These are phyloP conservation scores for Turritopsis dohrnii DNA, from an alignment of 30 jellyfish, hydroid and myxozoan genomes.

Conservation along the genomic window DNA sequence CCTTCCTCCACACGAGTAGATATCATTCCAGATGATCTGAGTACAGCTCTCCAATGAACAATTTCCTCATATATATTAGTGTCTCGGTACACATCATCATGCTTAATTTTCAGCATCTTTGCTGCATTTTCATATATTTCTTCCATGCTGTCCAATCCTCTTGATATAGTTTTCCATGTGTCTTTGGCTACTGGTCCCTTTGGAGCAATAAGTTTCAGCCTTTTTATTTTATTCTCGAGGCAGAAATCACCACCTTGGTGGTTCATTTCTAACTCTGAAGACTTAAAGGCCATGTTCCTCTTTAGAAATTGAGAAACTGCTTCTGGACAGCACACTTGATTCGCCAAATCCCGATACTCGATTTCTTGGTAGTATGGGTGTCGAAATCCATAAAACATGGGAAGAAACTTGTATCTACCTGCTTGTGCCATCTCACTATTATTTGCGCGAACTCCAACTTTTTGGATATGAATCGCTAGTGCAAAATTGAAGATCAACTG, in stretches of 20 bases:
- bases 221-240: neutral
- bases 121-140: neutral
- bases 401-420: neutral
- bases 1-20: neutral
- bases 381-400: slow-evolving; percentile 7
- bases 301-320: neutral
- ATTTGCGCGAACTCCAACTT: neutral
- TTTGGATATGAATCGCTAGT: slow-evolving; percentile 2
- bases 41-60: slow-evolving; percentile 13
- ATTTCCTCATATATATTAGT: neutral
- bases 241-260: slow-evolving; percentile 23
- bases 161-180: neutral
- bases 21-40: slow-evolving; percentile 4
- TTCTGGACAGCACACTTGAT: neutral
- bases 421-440: neutral
- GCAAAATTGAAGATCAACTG: slow-evolving; percentile 2
- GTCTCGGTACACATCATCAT: neutral
- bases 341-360: slow-evolving; percentile 7
- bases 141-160: neutral
- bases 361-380: slow-evolving; percentile 14
- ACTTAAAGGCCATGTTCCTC: neutral
- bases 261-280: neutral
- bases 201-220: slow-evolving; percentile 8
- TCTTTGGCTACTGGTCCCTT: neutral
- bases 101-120: neutral